Percentiles rank a stretch among this genome's conserved stretches.
These are phyloP conservation scores for Hydrocynus forskahlii DNA, from an alignment of 2,797 vertebrate genomes.

Conservation along the genomic window DNA sequence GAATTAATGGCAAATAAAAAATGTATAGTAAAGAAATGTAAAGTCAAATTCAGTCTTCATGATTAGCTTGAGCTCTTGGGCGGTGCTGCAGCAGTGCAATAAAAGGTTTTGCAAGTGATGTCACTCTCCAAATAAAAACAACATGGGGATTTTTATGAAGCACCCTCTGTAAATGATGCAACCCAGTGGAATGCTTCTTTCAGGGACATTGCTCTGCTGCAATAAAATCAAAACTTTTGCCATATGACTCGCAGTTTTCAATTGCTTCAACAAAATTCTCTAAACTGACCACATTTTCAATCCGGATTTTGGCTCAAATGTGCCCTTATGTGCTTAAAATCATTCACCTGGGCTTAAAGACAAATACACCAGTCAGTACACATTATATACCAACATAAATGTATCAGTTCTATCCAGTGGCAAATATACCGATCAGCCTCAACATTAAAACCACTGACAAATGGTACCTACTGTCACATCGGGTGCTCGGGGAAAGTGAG, in stretches of 20 bases:
- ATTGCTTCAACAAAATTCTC: conserved; percentile 1
- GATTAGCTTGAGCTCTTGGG: not conserved
- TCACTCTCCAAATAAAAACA: conserved; percentile 8
- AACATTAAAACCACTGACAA: too few species aligned
- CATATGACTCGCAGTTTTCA: not conserved
- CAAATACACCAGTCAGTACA: too few species aligned
- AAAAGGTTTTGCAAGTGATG: not conserved
- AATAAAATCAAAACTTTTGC: not conserved
- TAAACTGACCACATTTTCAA: not conserved
- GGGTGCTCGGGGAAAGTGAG: too few species aligned
- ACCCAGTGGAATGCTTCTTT: not conserved
- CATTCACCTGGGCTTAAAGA: too few species aligned
- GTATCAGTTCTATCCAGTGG: too few species aligned
- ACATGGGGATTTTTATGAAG: conserved; percentile 9
- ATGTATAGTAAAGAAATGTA: not conserved
- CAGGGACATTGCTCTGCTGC: not conserved
- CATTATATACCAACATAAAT: too few species aligned
- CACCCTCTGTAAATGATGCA: not conserved
- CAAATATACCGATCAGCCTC: too few species aligned
- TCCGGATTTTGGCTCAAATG: not conserved
- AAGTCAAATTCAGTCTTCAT: not conserved
- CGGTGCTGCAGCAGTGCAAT: not conserved
- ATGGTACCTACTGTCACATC: too few species aligned
- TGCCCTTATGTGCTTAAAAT: too few species aligned
- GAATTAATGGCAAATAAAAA: not conserved